Evolutionary conservation across 2,113 vertebrate species (phyloP).

Genomic region (Xiphophorus maculatus): DNA sequence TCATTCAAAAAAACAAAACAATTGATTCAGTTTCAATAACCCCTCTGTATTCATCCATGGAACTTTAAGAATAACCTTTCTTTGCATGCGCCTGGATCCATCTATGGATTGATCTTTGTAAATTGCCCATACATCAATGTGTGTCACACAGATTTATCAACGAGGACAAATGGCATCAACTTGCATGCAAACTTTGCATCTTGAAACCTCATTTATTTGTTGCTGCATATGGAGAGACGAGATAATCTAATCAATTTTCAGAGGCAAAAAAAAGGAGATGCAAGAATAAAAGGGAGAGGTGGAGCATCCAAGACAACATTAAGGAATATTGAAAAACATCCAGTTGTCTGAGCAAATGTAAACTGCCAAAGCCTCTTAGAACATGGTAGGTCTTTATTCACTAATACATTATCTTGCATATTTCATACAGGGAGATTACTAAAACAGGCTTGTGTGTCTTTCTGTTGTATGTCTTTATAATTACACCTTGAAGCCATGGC

Average conservation of each 20-base stretch:
- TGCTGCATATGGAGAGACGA: conserved; percentile 53
- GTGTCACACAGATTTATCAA: conserved; percentile 50
- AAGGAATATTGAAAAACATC: conserved; percentile 88
- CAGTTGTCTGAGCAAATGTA: conserved; percentile 91
- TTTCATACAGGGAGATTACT: conserved; percentile 96
- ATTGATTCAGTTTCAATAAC: neutral
- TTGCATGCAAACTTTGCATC: conserved; percentile 57
- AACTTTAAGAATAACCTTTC: conserved; percentile 21
- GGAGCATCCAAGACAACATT: conserved; percentile 87
- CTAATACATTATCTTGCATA: conserved; percentile 97
- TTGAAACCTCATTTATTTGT: conserved; percentile 51
- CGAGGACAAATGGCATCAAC: conserved; percentile 46
- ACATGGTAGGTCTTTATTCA: conserved; percentile 95
- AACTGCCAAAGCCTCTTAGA: conserved; percentile 96
- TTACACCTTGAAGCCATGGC: conserved; percentile 99
- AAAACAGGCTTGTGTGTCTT: conserved; percentile 93
- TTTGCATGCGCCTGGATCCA: conserved; percentile 29
- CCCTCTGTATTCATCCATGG: neutral
- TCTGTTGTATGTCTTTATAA: conserved; percentile 99
- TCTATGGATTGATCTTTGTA: conserved; percentile 40
- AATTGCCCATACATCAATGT: conserved; percentile 43
- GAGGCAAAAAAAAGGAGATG: conserved; percentile 49
- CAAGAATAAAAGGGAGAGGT: conserved; percentile 82
- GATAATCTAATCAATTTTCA: conserved; percentile 81
- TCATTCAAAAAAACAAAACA: too few relatives aligned